Conservation (phyloP, 2,113 vertebrate genomes). For the Coturnix japonica region DNA sequence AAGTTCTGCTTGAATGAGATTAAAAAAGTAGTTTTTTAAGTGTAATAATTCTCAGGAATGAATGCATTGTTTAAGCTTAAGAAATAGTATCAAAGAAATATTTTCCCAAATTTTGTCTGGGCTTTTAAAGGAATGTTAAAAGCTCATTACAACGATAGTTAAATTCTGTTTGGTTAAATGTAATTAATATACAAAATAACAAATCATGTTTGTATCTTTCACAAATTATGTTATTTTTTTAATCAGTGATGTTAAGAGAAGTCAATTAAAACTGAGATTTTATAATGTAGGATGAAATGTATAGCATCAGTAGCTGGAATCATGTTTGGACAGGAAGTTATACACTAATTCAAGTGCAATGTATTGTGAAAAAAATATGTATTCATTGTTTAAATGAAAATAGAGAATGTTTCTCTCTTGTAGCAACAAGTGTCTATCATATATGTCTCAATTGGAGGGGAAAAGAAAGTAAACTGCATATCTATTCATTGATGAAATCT, state of each 20-base stretch:
- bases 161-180: neutral
- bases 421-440: neutral
- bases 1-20: neutral
- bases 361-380: neutral
- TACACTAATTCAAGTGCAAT: neutral
- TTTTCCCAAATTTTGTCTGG: neutral
- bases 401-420: neutral
- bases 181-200: neutral
- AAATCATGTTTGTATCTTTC: neutral
- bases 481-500: neutral
- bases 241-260: neutral
- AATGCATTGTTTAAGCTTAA: neutral
- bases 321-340: neutral
- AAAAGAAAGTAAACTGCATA: neutral
- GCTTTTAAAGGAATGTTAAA: neutral
- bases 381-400: neutral
- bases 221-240: neutral
- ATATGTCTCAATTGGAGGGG: fast-evolving
- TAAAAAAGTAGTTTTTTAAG: neutral
- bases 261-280: neutral
- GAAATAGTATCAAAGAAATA: neutral
- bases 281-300: neutral
- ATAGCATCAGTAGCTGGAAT: neutral
- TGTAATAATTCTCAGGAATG: neutral
- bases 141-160: neutral